These are phyloP conservation scores for Glareola pratincola DNA, from an alignment of 2,113 vertebrate species.

Conservation along the genomic window DNA sequence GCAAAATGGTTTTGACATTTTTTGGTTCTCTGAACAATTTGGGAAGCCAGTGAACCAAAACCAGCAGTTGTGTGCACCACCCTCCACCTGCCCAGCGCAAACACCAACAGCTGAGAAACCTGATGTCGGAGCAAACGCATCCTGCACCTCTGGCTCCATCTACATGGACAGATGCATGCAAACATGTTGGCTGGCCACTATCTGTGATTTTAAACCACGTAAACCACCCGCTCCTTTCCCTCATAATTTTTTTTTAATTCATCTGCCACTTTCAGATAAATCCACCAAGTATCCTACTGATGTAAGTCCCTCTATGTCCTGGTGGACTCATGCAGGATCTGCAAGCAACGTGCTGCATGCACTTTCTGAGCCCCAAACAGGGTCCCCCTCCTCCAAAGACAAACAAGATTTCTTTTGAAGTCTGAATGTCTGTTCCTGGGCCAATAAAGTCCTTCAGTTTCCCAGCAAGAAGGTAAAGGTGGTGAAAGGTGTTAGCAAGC, in stretches of 20 bases:
- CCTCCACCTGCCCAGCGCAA: neutral
- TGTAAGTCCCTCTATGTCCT: neutral
- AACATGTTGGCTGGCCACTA: neutral
- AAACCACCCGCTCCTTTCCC: neutral
- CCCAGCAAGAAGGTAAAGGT: slow-evolving; percentile 55
- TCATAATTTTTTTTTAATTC: neutral
- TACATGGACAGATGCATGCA: neutral
- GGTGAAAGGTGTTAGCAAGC: slow-evolving; percentile 23
- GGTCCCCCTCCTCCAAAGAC: neutral
- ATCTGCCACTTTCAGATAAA: neutral
- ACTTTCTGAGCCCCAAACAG: neutral
- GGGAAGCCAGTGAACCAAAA: slow-evolving; percentile 9
- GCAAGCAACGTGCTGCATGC: neutral
- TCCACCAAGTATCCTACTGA: neutral
- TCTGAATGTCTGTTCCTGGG: slow-evolving; percentile 23
- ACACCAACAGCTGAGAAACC: neutral
- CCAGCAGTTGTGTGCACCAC: neutral
- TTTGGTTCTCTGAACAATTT: slow-evolving; percentile 20
- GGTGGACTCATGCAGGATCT: neutral
- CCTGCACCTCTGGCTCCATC: neutral
- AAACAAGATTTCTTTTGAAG: slow-evolving; percentile 53
- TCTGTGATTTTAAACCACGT: neutral
- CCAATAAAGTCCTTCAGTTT: slow-evolving; percentile 50
- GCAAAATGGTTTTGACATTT: slow-evolving; percentile 2
- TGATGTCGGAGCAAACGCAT: neutral